These are phyloP conservation scores for Drosophila barbarae DNA, from an alignment of 2,888 invertebrate species.

Conservation along the genomic window DNA sequence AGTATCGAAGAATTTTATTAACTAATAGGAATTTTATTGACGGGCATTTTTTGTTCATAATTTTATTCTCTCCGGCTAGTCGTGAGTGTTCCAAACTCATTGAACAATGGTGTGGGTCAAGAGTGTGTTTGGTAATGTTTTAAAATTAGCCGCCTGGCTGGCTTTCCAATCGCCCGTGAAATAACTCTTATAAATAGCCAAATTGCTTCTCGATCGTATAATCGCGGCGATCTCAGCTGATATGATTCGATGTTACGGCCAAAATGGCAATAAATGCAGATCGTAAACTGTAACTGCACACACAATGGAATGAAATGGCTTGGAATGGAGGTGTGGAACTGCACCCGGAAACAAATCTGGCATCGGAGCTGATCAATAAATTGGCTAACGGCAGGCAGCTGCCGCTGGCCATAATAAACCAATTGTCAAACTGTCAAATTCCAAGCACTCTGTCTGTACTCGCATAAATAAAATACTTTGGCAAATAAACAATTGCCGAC, in stretches of 20 bases:
- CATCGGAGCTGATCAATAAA: conserved; percentile 44
- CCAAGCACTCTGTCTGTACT: conserved; percentile 43
- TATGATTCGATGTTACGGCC: conserved; percentile 13
- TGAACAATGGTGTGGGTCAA: conserved; percentile 54
- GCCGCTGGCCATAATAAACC: conserved; percentile 33
- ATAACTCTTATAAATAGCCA: conserved; percentile 56
- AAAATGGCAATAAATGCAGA: conserved; percentile 6
- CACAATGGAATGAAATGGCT: conserved; percentile 5
- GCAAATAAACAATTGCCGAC: conserved; percentile 26
- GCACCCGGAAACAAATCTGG: conserved; percentile 43
- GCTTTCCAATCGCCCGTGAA: conserved; percentile 41
- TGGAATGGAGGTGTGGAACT: conserved; percentile 11
- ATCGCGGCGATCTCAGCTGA: conserved; percentile 16
- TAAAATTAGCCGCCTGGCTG: conserved; percentile 41
- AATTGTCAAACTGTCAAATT: conserved; percentile 66
- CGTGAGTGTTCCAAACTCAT: conserved; percentile 29
- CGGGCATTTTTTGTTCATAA: not conserved
- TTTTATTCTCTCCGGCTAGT: conserved; percentile 31
- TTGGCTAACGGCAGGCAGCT: conserved; percentile 36
- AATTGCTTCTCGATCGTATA: conserved; percentile 32
- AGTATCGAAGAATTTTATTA: not conserved
- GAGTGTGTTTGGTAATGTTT: conserved; percentile 45
- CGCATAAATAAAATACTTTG: conserved; percentile 42
- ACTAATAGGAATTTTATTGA: not conserved
- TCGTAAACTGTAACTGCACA: conserved; percentile 20